Base-by-base conservation (phyloP, 2,113 vertebrate species). In the Trematocara unimaculatum region DNA sequence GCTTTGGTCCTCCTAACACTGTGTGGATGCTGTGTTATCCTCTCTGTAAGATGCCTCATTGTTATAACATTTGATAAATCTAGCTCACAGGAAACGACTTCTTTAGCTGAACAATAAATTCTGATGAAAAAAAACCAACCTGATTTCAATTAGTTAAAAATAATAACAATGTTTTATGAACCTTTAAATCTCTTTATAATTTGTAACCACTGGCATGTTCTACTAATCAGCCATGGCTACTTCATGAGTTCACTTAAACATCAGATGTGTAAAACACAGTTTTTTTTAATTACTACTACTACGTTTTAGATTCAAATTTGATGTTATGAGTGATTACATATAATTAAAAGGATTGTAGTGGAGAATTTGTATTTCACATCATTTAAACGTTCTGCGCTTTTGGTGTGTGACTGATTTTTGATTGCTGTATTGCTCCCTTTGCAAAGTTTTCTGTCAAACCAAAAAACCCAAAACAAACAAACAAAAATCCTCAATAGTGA, bases 221-320 rank as follows among this genome's bases (percentile, higher is more conserved):
- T 56, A 55, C 54, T 33, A 15, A 62, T 62, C 58, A 18, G 29
- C 15, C 0, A 0, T 33, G 29, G 56, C 56, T 60, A 18, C 56
- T 60, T 60, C 56, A 60, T 33, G 56, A 18, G 15, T 60, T 33
- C 33, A 60, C 56, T 33, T 0, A 60, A 60, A 33, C 15, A 60
- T 60, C 29, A 33, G 29, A 3, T 33, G 56, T 60, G 8, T 60
- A 18, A 60, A 60, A 6, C 29, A 33, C 8, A 29, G 4, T 29
- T 0, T 33, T 62, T 60, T 62, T 62, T 18, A 62, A 60, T 33
- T 62, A 33, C 2, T 62, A 38, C 8, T 38, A 2, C 58, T 60
- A 0, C 0, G 2, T 33, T 62, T 33, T 62, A 62, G 29, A 33
- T 33, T 62, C 29, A 33, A 33, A 62, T 62, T 2, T 33, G 29